These are phyloP conservation scores for Cepaea nemoralis DNA, from an alignment of 1,140 invertebrate species.

Conservation along the genomic window DNA sequence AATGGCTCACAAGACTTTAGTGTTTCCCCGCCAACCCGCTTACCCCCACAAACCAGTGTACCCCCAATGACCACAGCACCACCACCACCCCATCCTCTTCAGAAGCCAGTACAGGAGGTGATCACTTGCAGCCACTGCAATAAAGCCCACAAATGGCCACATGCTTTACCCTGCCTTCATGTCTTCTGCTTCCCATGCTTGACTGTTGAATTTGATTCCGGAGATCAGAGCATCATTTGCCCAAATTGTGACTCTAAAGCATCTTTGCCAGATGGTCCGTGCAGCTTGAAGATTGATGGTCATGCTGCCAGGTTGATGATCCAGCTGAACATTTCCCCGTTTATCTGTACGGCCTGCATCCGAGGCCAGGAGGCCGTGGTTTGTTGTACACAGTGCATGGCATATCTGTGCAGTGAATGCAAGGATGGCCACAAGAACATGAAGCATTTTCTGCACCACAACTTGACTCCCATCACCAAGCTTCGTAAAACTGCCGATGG, in stretches of 20 bases:
- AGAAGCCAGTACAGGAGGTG: background rate
- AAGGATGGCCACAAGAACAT: slow-evolving; percentile 20
- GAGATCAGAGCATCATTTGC: slow-evolving; percentile 1
- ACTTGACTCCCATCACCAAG: slow-evolving; percentile 18
- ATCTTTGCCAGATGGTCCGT: background rate
- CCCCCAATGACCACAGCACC: too few species aligned
- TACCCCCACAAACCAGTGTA: background rate
- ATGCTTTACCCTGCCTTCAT: slow-evolving; percentile 25
- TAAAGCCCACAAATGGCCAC: slow-evolving; percentile 26
- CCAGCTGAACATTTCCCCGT: background rate
- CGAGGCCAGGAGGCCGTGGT: slow-evolving; percentile 22
- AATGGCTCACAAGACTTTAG: slow-evolving; percentile 29
- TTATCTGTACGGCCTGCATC: slow-evolving; percentile 21
- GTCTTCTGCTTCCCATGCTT: slow-evolving; percentile 34
- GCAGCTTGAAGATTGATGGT: slow-evolving; percentile 7
- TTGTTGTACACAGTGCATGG: slow-evolving; percentile 22
- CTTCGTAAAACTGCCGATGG: background rate
- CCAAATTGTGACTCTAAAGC: background rate
- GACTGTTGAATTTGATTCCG: background rate
- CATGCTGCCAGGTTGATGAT: slow-evolving; percentile 7
- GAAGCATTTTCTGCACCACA: slow-evolving; percentile 25
- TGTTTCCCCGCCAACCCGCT: background rate
- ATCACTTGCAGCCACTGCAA: slow-evolving; percentile 15
- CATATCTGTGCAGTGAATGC: slow-evolving; percentile 30
- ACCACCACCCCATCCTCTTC: too few species aligned